These are phyloP conservation scores for Schizaphis graminum DNA, from an alignment of 2,888 invertebrate species.

Conservation along the genomic window DNA sequence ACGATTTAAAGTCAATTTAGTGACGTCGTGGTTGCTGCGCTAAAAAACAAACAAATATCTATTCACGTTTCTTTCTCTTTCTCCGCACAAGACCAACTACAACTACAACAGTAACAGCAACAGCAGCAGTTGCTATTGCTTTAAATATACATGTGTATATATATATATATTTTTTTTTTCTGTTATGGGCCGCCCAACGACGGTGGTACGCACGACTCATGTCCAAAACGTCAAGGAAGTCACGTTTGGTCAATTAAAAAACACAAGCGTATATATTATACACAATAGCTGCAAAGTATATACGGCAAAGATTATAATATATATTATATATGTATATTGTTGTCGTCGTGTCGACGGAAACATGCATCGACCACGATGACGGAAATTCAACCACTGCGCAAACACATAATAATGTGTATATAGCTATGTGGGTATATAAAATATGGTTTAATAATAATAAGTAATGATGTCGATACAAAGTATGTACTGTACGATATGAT, in stretches of 20 bases:
- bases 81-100: background rate
- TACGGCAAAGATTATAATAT: slow-evolving; percentile 44
- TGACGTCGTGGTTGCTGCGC: background rate
- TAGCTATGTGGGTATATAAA: background rate
- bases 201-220: slow-evolving; percentile 52
- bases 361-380: slow-evolving; percentile 33
- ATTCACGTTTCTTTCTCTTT: background rate
- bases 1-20: background rate
- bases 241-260: slow-evolving; percentile 64
- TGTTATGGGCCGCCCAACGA: slow-evolving; percentile 9
- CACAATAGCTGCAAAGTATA: slow-evolving; percentile 19
- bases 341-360: slow-evolving; percentile 50
- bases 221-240: slow-evolving; percentile 65
- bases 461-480: background rate
- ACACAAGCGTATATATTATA: slow-evolving; percentile 50
- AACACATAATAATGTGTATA: background rate
- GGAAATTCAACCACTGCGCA: slow-evolving; percentile 40
- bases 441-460: background rate
- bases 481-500: background rate
- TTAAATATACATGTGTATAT: background rate
- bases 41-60: slow-evolving; percentile 3
- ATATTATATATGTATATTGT: slow-evolving; percentile 49
- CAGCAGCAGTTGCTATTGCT: background rate
- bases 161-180: background rate
- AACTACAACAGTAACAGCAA: background rate